phyloP scores from a whole-genome alignment of 2,113 vertebrate species.

The Rhinolophus ferrumequinum region DNA sequence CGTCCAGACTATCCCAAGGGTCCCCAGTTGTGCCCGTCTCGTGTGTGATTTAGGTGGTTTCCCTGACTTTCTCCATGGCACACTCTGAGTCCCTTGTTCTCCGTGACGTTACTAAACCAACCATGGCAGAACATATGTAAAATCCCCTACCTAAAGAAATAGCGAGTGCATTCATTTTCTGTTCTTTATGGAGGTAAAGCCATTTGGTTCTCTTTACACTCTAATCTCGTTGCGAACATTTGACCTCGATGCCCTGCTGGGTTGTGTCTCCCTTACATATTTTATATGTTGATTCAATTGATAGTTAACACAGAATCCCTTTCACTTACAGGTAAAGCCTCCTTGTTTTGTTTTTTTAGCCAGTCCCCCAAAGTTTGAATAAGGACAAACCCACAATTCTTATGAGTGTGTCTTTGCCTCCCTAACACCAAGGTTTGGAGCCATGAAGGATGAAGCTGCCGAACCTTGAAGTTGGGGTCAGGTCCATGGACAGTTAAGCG shows the following conservation, averaged over 20 bases:
- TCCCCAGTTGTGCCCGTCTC: rapidly evolving
- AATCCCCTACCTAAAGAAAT: background rate
- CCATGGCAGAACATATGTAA: background rate
- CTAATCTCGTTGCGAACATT: background rate
- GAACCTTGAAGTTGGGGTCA: conserved; percentile 70
- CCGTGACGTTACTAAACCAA: background rate
- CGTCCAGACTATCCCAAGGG: background rate
- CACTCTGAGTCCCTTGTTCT: background rate
- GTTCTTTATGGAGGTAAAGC: background rate
- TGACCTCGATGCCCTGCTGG: background rate
- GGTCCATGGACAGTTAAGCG: conserved; percentile 44
- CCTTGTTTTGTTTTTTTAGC: conserved; percentile 27
- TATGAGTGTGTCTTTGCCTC: conserved; percentile 71
- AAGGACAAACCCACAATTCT: conserved; percentile 54
- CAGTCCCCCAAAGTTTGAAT: conserved; percentile 28
- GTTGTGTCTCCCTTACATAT: rapidly evolving
- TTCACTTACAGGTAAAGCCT: background rate
- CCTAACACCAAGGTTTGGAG: conserved; percentile 74
- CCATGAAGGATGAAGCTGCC: conserved; percentile 72
- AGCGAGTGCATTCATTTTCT: background rate
- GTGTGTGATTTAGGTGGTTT: rapidly evolving
- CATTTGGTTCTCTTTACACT: background rate
- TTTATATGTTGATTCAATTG: background rate
- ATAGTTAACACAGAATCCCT: background rate
- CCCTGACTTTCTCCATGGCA: background rate